Base-by-base conservation (phyloP, 2,888 invertebrate species). In the Brenthis hecate region DNA sequence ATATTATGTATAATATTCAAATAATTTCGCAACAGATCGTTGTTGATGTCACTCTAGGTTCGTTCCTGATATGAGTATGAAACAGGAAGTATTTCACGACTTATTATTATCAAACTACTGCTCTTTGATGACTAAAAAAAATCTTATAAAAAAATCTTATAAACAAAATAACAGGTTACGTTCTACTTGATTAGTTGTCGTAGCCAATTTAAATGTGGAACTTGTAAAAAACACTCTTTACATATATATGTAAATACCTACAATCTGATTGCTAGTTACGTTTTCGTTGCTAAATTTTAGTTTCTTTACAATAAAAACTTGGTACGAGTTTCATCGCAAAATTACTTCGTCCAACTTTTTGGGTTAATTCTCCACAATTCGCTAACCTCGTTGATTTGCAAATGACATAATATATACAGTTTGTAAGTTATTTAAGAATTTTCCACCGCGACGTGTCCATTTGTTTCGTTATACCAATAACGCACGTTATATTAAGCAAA, bases 101-200 rank as follows among this genome's bases (percentile, higher is more conserved):
- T 68, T 72, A 73, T 65, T 72, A 70, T 66, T 72, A 71, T 73
- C 70, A 68, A 74, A 74, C 73, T 71, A 73, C 68, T 76, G 75
- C 74, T 73, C 73, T 76, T 75, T 77, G 67, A 66, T 65, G 51
- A 67, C 65, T 66, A 55, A 56, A 68, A 51, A 19, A 69, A 66
- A 71, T 71, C 55, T 68, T 56, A 66, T 61, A 50, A 62, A 67
- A 19, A 69, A 65, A 71, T 71, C 55, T 68, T 56, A 66, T 61
- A 50, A 62, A 68, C 53, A 66, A 66, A 70, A 71, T 68, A 72
- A 70, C 70, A 50, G 65, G 67, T 70, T 67, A n/a, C 19, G 68
- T 68, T 71, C 65, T 68, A 54, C 48, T 68, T 62, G 65, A 71
- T 71, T 50, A 61, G 60, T 56, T 61, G 56, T 47, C 65, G 53